Percentiles rank a stretch among this genome's conserved stretches.
phyloP scores from a whole-genome alignment of 2,113 vertebrate species.

The Chunga burmeisteri region DNA sequence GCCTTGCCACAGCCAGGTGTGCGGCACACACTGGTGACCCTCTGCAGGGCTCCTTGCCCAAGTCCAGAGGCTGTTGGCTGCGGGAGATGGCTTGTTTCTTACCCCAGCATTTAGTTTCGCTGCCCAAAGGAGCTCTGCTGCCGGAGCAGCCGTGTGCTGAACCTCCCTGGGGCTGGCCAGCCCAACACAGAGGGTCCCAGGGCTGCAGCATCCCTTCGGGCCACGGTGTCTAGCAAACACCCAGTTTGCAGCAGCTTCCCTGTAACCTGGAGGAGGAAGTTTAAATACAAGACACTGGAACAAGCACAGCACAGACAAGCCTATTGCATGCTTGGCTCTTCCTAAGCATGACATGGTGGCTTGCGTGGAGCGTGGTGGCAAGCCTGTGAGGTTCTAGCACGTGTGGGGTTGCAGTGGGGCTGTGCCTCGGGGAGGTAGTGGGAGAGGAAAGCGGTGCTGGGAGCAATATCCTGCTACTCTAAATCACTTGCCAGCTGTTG shows the following conservation, averaged over 20 bases:
- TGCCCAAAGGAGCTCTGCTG: not conserved
- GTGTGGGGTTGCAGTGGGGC: not conserved
- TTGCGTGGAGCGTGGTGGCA: not conserved
- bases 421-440: not conserved
- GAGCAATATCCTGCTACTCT: not conserved
- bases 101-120: not conserved
- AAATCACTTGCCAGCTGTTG: slow-evolving; percentile 17
- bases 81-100: not conserved
- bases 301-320: not conserved
- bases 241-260: not conserved
- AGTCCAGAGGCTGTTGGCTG: not conserved
- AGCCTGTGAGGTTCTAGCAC: rapidly evolving
- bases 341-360: not conserved
- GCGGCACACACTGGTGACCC: rapidly evolving
- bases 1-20: rapidly evolving
- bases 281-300: not conserved
- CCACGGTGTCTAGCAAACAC: rapidly evolving
- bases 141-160: not conserved
- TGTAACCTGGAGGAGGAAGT: not conserved
- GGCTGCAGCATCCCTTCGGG: not conserved
- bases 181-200: not conserved
- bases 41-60: not conserved
- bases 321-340: rapidly evolving
- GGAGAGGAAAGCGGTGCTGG: not conserved
- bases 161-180: not conserved